Evolutionary conservation across 2,113 vertebrate genomes (phyloP), one percentile per base, ranked within the genome.

Genomic region (Telmatochromis sp.): DNA sequence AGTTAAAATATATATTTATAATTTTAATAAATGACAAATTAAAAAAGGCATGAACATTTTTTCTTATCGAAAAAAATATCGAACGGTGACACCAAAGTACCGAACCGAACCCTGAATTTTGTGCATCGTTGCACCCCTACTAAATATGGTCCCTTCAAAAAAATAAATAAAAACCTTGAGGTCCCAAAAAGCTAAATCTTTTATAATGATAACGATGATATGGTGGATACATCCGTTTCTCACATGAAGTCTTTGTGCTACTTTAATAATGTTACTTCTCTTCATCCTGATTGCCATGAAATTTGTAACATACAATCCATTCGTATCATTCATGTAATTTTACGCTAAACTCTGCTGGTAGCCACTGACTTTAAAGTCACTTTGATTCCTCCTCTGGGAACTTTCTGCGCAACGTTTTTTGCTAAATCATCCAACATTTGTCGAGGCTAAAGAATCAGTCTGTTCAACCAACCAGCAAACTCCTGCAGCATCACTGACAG

Each of bases 291-390:
- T 60, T 60, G 57, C 8, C 57, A 60, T 33, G 9, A 33, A 60
- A 33, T 60, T 60, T 60, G 57, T 60, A 60, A 60, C 57, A 33
- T 60, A 2, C 2, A 73, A 45, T 73, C 37, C 13, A 73, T 45
- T 40, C 1, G 0, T 14, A 68, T 68, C 7, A 0, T 40, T 71
- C n/a, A 0, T 9, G 40, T 17, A 42, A 15, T 45, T 45, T 73
- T 73, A 73, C 13, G 0, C 68, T 42, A 6, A 45, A 45, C 63
- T 71, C 37, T 45, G 65, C 7, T 71, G 21, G 65, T 35, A n/a
- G 60, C 17, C 31, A 65, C 33, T 37, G 60, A 37, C 60, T 10
- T 9, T 6, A 45, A 73, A 73, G 40, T 0, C 65, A 45, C 31
- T 73, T 1, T 17, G 9, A 50, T 50, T 75, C 1, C 71, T 75